phyloP scores from a whole-genome alignment of 2,888 invertebrate genomes.

The Drosophila mimetica region DNA sequence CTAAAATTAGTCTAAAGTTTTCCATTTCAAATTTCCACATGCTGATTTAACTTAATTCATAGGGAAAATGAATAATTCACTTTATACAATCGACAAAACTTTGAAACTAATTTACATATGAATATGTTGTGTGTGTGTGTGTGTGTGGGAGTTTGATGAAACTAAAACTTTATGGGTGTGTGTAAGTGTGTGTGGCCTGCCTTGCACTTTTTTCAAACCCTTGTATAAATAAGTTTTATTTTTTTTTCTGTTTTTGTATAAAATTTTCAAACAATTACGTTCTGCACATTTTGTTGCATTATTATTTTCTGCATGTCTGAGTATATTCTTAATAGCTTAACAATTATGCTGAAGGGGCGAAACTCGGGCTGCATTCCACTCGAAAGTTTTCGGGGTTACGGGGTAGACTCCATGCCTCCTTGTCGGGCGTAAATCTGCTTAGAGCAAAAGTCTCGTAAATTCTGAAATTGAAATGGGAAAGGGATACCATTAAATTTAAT shows the following conservation, averaged over 20 bases:
- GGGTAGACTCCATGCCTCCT: slow-evolving; percentile 25
- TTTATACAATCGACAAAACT: slow-evolving; percentile 57
- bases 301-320: slow-evolving; percentile 54
- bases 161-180: slow-evolving; percentile 42
- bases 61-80: slow-evolving; percentile 19
- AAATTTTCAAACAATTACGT: slow-evolving; percentile 66
- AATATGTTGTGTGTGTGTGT: slow-evolving; percentile 36
- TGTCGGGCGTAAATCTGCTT: slow-evolving; percentile 53
- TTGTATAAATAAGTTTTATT: slow-evolving; percentile 33
- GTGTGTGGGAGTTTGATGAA: slow-evolving; percentile 32
- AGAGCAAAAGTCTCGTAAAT: slow-evolving; percentile 83
- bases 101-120: slow-evolving; percentile 61
- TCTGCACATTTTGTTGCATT: slow-evolving; percentile 50
- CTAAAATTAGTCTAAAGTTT: slow-evolving; percentile 20
- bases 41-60: slow-evolving; percentile 44
- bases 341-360: slow-evolving; percentile 45
- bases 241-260: slow-evolving; percentile 49
- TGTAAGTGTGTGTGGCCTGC: slow-evolving; percentile 46
- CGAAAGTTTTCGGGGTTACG: slow-evolving; percentile 17
- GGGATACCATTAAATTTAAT: neutral
- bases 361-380: slow-evolving; percentile 29
- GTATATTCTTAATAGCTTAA: slow-evolving; percentile 72
- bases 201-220: slow-evolving; percentile 41
- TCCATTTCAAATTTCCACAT: slow-evolving; percentile 1
- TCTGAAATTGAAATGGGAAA: slow-evolving; percentile 62